Evolutionary conservation across 2,113 vertebrate genomes (phyloP).

Genomic region (Embiotoca jacksoni): DNA sequence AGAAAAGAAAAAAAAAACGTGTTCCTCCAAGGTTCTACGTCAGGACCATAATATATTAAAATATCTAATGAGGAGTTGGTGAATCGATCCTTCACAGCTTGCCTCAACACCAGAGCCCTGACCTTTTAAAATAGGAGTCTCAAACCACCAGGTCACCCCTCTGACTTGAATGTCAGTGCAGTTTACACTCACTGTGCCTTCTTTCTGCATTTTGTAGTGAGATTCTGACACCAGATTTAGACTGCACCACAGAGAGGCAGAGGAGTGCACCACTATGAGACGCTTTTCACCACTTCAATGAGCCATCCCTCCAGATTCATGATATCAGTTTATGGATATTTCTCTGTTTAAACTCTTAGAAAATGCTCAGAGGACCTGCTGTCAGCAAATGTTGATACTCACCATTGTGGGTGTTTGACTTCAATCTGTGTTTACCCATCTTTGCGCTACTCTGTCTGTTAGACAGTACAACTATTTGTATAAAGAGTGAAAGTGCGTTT

Average conservation of each 20-base stretch:
- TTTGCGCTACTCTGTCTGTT: not conserved
- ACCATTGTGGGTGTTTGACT: constrained; percentile 37
- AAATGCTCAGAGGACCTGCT: constrained; percentile 36
- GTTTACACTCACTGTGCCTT: constrained; percentile 9
- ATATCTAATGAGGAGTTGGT: not conserved
- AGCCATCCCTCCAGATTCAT: constrained; percentile 47
- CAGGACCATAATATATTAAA: not conserved
- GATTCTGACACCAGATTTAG: constrained; percentile 21
- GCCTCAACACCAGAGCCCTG: constrained; percentile 12
- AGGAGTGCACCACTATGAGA: not conserved
- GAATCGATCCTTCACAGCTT: constrained; percentile 10
- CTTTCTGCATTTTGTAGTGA: constrained; percentile 13
- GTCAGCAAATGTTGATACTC: constrained; percentile 49
- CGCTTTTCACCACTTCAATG: constrained; percentile 54
- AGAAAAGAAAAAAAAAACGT: too few relatives aligned
- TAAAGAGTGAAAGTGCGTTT: not conserved
- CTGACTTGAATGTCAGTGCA: constrained; percentile 2
- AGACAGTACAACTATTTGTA: not conserved
- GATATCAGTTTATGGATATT: constrained; percentile 49
- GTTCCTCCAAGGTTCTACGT: too few relatives aligned
- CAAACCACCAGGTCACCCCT: constrained; percentile 20
- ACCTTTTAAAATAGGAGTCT: constrained; percentile 38
- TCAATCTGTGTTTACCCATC: constrained; percentile 26
- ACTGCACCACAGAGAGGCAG: constrained; percentile 35
- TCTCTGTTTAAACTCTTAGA: constrained; percentile 35